A percentile compares a stretch with the other conserved stretches of the same genome.
These are phyloP conservation scores for Phalacrocorax aristotelis DNA, from an alignment of 2,113 vertebrate genomes.

Conservation along the genomic window DNA sequence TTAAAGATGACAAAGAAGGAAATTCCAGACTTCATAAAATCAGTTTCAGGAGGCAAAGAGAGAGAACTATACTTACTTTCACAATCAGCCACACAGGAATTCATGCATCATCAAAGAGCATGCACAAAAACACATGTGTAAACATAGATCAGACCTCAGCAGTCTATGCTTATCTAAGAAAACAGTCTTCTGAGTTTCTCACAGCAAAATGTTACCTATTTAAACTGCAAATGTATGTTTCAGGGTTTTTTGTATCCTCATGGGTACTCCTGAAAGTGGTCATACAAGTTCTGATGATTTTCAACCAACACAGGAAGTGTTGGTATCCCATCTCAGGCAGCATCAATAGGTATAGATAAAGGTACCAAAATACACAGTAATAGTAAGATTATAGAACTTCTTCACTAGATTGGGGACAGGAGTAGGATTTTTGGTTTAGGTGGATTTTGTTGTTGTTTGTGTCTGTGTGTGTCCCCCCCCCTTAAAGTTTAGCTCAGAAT, in stretches of 20 bases:
- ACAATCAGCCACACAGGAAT: constrained; percentile 41
- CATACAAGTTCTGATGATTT: not conserved
- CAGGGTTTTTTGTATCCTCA: not conserved
- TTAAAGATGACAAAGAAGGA: constrained; percentile 60
- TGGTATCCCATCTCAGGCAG: not conserved
- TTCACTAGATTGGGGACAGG: not conserved
- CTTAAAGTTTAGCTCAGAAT: not conserved
- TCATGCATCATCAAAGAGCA: constrained; percentile 37
- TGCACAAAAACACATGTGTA: not conserved
- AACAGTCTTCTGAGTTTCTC: not conserved
- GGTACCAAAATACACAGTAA: not conserved
- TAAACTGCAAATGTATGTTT: not conserved
- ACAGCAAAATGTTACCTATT: not conserved
- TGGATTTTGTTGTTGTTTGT: not conserved
- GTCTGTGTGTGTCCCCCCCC: too few relatives aligned
- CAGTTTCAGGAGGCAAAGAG: constrained; percentile 30
- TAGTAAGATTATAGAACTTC: not conserved
- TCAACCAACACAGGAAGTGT: not conserved
- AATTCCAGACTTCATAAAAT: constrained; percentile 65
- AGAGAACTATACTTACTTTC: constrained; percentile 47
- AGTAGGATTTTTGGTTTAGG: not conserved
- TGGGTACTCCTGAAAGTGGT: not conserved
- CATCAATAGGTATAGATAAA: not conserved
- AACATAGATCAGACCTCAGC: not conserved
- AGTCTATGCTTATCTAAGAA: not conserved